Base-by-base conservation (phyloP, 1,140 invertebrate species). In the Brachionus rotundiformis region DNA sequence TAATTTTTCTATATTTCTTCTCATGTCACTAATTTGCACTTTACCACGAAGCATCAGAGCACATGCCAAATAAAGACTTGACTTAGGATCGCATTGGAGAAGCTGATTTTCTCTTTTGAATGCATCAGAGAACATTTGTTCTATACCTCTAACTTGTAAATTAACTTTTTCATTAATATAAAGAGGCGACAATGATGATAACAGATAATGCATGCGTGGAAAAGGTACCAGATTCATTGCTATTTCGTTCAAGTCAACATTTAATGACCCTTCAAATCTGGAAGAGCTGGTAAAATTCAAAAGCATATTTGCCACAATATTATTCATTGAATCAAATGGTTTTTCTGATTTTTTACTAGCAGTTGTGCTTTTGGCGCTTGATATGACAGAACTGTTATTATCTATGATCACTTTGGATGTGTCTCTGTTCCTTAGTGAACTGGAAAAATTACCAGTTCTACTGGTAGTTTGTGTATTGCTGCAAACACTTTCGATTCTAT, bases 211-310 rank as follows among this genome's bases (percentile, higher is more conserved):
- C 39, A 89, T 83, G 71, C 83, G 83, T 71, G 88, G 88, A 84
- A 86, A 89, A 19, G 88, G 88, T 1, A 89, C 88, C 65, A 89
- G 83, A 81, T 89, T 89, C 86, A 87, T 89, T 3, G 87, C 85
- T 19, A 89, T 88, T 83, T 89, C 89, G 84, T 89, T 89, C 29
- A 89, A 84, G 84, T 89, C 89, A 1, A 89, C 86, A 83, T 89
- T 89, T 36, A 89, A 83, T 8, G 86, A 86, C 13, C 85, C 85
- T 71, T 84, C 82, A 82, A 85, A 86, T 61, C 85, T 82, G 13
- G 84, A 83, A 23, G 83, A 85, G 80, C 47, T 88, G 8, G 89
- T 89, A 84, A 89, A 83, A 81, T 89, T 88, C 8, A 89, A 83
- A n/a, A 89, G 81, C 27, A 89, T 76, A 84, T 89, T 89, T 16